Base-by-base conservation (phyloP, 53 echinoderm and acorn worm genomes). In the Luidia sarsii region DNA sequence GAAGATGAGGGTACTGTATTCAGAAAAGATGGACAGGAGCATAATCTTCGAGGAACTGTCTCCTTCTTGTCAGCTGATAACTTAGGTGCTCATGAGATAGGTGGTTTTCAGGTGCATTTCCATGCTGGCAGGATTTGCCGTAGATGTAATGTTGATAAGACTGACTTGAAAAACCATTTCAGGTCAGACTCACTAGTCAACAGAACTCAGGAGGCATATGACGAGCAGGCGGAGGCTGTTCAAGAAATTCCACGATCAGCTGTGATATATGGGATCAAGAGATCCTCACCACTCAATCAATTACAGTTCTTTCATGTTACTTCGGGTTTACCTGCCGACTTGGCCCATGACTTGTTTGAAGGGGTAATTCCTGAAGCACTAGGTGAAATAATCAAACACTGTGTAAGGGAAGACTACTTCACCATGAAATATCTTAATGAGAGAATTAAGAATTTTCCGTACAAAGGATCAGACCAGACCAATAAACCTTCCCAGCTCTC, bases 271-370 rank as follows among this genome's bases (percentile, higher is more conserved):
- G n/a, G 21, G 21, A 21, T 19, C 18, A 51, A 51, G 18, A 21
- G 21, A 51, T 19, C 18, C n/a, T 21, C 18, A 51, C 3, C 21
- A 7, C 21, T 51, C 1, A 1, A 19, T 51, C n/a, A n/a, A n/a
- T n/a, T n/a, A n/a, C n/a, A 55, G 56, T 80, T 70, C 39, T 84
- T 60, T 33, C 84, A 89, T 50, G 63, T 84, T 22, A 79, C 43
- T 18, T 34, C 25, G 21, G 83, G 88, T 24, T 72, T 72, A n/a
- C 55, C 63, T 37, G 30, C 33, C 30, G 77, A 84, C 25, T 22
- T 80, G 24, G 77, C 80, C 16, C 68, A 84, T 79, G 89, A 89
- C 25, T 50, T 79, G 3, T 70, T 89, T 61, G 90, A 81, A 59
- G 90, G 90, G 4, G 15, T 90, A n/a, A 60, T 80, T 7, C 85